Percentiles rank a stretch among this genome's conserved stretches.
phyloP scores from a whole-genome alignment of 2,797 vertebrate species.

The Sphaeramia orbicularis region DNA sequence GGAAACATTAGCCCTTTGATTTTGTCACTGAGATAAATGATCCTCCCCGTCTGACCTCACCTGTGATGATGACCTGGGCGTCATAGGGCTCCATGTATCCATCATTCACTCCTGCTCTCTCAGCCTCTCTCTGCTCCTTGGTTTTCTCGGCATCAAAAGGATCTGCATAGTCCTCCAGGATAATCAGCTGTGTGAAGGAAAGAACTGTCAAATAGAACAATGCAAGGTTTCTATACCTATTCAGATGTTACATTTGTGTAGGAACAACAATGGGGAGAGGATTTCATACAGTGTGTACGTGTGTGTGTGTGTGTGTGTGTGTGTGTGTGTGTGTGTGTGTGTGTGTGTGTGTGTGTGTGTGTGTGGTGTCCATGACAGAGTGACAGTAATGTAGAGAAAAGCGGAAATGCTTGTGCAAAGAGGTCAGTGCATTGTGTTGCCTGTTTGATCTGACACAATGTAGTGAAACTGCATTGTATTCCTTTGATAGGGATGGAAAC shows the following conservation, averaged over 20 bases:
- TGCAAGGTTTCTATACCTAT: conserved; percentile 8
- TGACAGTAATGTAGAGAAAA: conserved; percentile 56
- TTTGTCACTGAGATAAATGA: neutral
- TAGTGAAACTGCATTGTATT: conserved; percentile 65
- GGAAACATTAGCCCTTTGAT: neutral
- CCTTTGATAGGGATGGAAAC: conserved; percentile 66
- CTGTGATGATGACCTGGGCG: conserved; percentile 97
- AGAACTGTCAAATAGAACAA: conserved; percentile 15
- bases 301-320: conserved; percentile 13
- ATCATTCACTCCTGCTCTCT: conserved; percentile 93
- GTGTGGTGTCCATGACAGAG: conserved; percentile 56
- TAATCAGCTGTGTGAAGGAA: conserved; percentile 87
- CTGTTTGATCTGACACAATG: conserved; percentile 75
- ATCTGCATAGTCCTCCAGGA: conserved; percentile 96
- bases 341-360: conserved; percentile 26
- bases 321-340: conserved; percentile 16
- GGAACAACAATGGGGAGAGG: conserved; percentile 24
- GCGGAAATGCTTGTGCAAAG: conserved; percentile 73
- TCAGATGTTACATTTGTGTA: conserved; percentile 31
- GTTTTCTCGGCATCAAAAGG: conserved; percentile 95
- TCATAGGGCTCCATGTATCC: conserved; percentile 99
- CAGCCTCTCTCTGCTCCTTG: conserved; percentile 92
- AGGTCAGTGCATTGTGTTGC: conserved; percentile 73
- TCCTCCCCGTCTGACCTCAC: conserved; percentile 67
- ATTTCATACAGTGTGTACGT: conserved; percentile 20